Conservation (phyloP, 2,888 invertebrate species). For the Syrista parreyssii region DNA sequence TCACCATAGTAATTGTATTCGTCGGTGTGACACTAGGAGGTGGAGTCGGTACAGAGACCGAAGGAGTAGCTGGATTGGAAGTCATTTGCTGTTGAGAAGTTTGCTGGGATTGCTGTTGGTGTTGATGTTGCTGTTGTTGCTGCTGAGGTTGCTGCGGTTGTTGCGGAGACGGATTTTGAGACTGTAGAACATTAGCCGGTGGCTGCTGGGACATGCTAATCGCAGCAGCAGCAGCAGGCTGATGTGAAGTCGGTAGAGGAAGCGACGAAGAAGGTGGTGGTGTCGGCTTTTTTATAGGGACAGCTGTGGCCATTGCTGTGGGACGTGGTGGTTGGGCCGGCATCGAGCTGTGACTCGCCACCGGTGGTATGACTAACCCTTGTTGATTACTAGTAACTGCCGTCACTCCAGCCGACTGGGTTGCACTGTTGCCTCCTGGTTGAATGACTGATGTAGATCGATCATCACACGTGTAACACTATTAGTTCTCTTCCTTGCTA, state of each 20-base stretch:
- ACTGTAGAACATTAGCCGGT: not conserved
- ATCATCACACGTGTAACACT: no score
- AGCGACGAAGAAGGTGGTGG: constrained; percentile 55
- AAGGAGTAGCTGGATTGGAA: constrained; percentile 55
- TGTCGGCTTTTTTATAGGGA: constrained; percentile 61
- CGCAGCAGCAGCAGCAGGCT: not conserved
- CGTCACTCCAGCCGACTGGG: constrained; percentile 69
- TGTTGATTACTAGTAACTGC: constrained; percentile 63
- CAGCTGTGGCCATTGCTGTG: constrained; percentile 60
- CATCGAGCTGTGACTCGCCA: constrained; percentile 62
- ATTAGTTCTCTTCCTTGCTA: not conserved
- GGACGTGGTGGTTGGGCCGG: constrained; percentile 61
- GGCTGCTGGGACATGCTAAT: not conserved
- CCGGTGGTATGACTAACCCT: constrained; percentile 59
- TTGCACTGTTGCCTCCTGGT: constrained; percentile 67
- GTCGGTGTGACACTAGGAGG: constrained; percentile 60
- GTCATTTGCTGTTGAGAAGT: constrained; percentile 26
- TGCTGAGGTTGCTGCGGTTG: not conserved
- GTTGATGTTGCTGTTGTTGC: no score
- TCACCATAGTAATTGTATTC: constrained; percentile 52
- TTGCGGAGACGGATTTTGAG: not conserved
- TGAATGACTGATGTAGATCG: not conserved
- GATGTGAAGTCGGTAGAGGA: not conserved
- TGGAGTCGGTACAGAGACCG: constrained; percentile 57
- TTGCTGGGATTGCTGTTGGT: not conserved